Conservation (phyloP, 2,797 vertebrate species). For the Malurus leucopterus region DNA sequence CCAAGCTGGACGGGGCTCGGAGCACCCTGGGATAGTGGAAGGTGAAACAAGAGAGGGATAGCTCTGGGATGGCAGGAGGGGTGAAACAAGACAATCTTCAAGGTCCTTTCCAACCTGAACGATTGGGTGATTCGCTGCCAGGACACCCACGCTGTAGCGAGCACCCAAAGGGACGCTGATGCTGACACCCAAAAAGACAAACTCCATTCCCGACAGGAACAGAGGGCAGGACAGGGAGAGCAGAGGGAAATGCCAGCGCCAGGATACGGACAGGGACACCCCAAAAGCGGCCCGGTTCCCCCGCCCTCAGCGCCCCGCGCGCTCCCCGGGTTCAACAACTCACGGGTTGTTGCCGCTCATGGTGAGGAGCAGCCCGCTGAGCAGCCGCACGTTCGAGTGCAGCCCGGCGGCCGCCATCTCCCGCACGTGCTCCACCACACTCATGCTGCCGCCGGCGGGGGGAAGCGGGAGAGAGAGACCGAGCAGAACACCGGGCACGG, state of each 20-base stretch:
- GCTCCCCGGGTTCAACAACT: constrained; percentile 48
- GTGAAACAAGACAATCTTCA: background rate
- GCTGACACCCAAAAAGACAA: rapidly evolving
- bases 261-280: background rate
- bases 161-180: background rate
- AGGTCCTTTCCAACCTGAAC: background rate
- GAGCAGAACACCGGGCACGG: background rate
- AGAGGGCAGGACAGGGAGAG: background rate
- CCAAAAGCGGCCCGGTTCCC: background rate
- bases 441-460: constrained; percentile 72
- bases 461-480: too few relatives aligned
- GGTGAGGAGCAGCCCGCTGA: constrained; percentile 93
- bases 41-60: too few relatives aligned
- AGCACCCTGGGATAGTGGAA: background rate
- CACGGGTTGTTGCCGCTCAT: constrained; percentile 99
- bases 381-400: constrained; percentile 93
- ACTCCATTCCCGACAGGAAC: background rate
- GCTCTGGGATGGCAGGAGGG: background rate
- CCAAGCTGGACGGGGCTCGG: rapidly evolving
- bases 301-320: background rate
- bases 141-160: rapidly evolving
- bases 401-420: constrained; percentile 95
- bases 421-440: constrained; percentile 92
- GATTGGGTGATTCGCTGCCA: background rate
- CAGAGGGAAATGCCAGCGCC: background rate